Evolutionary conservation across 35 echinoderm and acorn worm genomes (phyloP).

Genomic region (Ptychodera flava): DNA sequence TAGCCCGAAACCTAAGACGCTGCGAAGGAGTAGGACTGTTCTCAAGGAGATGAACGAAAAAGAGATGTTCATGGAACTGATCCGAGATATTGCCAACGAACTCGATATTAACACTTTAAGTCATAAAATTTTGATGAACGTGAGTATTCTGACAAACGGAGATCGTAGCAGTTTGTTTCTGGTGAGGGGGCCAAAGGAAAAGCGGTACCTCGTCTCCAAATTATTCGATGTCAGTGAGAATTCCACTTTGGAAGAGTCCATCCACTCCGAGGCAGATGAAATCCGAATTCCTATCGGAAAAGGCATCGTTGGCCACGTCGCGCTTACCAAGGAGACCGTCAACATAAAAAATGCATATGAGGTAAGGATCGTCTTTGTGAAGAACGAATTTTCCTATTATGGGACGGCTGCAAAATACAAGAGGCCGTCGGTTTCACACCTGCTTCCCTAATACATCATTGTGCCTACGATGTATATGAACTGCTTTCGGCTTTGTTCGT

Average conservation of each 20-base stretch:
- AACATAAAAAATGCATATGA: slow-evolving; percentile 99
- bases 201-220: slow-evolving; percentile 75
- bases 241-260: slow-evolving; percentile 84
- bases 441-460: background rate
- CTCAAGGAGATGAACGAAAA: slow-evolving; percentile 89
- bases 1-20: slow-evolving; percentile 53
- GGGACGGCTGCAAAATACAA: background rate
- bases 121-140: slow-evolving; percentile 99
- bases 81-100: slow-evolving; percentile 96
- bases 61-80: slow-evolving; percentile 99
- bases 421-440: background rate
- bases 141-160: slow-evolving; percentile 97
- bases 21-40: slow-evolving; percentile 80
- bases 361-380: slow-evolving; percentile 24
- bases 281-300: slow-evolving; percentile 85
- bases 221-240: slow-evolving; percentile 97
- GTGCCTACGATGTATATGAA: background rate
- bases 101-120: slow-evolving; percentile 90
- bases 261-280: slow-evolving; percentile 71
- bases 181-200: slow-evolving; percentile 58
- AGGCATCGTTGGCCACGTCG: slow-evolving; percentile 93
- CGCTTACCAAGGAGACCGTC: slow-evolving; percentile 85
- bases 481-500: background rate
- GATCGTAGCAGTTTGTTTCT: slow-evolving; percentile 97
- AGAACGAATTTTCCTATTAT: background rate